Base-by-base conservation (phyloP, 2,888 invertebrate species). In the Tridacna crocea region DNA sequence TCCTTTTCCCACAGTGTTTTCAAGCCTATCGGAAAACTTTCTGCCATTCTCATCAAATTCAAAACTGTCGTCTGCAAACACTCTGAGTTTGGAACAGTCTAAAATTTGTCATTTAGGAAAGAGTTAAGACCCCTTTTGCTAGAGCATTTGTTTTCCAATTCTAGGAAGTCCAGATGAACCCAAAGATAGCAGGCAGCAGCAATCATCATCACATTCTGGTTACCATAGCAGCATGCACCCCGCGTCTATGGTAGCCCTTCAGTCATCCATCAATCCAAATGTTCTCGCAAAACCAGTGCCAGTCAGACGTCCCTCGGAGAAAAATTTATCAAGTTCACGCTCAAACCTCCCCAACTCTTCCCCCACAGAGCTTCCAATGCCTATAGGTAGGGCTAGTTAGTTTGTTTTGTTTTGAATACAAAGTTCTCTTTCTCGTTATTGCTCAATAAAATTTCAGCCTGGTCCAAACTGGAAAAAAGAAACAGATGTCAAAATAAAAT, bases 231-330 rank as follows among this genome's bases (percentile, higher is more conserved):
- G 80, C 84, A 84, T 85, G 82, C 84, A 86, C 27, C 85, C 84
- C 26, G 85, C 84, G 2, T 82, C 84, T 61, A 86, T 87, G 83
- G 83, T 83, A 60, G 84, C 81, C 46, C 75, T 87, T 75, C 80
- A 79, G 24, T 79, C 86, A 17, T 80, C 89, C 15, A 78, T 87
- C 58, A 88, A 87, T 65, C 89, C 87, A 65, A 85, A 88, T 72
- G 61, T 84, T 48, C 80, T 91, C 60, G 88, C 89, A 58, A 91
- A 91, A 84, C 91, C 91, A 46, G 88, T 91, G 24, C 88, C 90
- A 65, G 88, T 91, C 88, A 81, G 89, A 77, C 81, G 90, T 66
- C 89, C 90, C 47, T 90, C 91, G 46, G 90, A 90, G 77, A 82
- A 88, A 24, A 82, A 13, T 24, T 68, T 46, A 47, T 51, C 70